Conservation (phyloP, 2,888 invertebrate genomes). For the Pseudococcus longispinus region DNA sequence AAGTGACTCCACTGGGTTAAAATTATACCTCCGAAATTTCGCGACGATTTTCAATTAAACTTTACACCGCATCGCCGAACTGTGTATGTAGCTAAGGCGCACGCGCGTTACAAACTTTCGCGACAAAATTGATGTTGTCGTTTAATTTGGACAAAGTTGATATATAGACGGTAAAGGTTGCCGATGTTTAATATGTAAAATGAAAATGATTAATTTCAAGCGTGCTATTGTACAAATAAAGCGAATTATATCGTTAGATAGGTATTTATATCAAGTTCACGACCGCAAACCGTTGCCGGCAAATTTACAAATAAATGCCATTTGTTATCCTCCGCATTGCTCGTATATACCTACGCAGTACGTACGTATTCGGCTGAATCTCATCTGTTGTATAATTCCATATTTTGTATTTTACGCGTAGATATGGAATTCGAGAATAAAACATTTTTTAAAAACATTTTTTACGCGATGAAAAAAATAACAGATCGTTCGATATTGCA, state of each 20-base stretch:
- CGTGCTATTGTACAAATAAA: constrained; percentile 14
- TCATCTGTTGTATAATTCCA: constrained; percentile 6
- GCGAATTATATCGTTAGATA: constrained; percentile 7
- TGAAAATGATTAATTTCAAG: constrained; percentile 31
- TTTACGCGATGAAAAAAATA: background rate
- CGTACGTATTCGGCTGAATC: background rate
- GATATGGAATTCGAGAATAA: background rate
- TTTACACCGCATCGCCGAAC: background rate
- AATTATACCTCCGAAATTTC: background rate
- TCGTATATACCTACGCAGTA: background rate
- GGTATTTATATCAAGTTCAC: constrained; percentile 19
- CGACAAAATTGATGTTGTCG: background rate
- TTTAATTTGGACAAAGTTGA: background rate
- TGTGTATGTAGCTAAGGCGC: background rate
- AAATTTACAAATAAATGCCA: constrained; percentile 6
- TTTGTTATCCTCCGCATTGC: background rate
- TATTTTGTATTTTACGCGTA: background rate
- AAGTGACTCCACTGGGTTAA: background rate
- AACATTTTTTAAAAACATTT: background rate
- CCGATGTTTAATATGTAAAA: constrained; percentile 24
- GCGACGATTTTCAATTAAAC: constrained; percentile 1
- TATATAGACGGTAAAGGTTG: background rate
- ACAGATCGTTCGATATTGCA: background rate
- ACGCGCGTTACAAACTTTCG: background rate
- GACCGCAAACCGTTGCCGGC: background rate